Conservation (phyloP, 2,888 invertebrate species). For the Drosophila kokeensis region DNA sequence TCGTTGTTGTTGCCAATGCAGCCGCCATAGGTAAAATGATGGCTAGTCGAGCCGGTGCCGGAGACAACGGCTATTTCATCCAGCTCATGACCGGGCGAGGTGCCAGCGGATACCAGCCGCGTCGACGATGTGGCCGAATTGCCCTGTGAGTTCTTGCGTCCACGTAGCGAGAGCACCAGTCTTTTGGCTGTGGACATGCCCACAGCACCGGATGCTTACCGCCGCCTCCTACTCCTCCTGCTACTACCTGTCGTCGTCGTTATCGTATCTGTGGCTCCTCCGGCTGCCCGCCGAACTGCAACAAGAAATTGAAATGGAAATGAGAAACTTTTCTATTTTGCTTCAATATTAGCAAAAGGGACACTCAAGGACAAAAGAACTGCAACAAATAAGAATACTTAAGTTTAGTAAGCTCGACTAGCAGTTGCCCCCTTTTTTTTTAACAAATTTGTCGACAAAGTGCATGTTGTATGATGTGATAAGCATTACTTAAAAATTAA, state of each 20-base stretch:
- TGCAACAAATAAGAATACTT: slow-evolving; percentile 23
- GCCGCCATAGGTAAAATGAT: slow-evolving; percentile 84
- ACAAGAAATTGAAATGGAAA: slow-evolving; percentile 72
- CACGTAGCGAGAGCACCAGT: slow-evolving; percentile 87
- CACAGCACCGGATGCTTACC: slow-evolving; percentile 60
- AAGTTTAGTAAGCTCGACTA: neutral
- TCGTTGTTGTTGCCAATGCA: slow-evolving; percentile 75
- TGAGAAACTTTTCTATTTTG: slow-evolving; percentile 49
- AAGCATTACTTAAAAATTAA: neutral
- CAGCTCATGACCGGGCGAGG: slow-evolving; percentile 87
- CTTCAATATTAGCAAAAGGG: slow-evolving; percentile 57
- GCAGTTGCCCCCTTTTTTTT: neutral
- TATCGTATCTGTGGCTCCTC: slow-evolving; percentile 17
- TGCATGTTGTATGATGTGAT: neutral
- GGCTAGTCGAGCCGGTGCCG: slow-evolving; percentile 86
- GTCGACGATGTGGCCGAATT: slow-evolving; percentile 85
- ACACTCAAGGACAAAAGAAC: slow-evolving; percentile 12
- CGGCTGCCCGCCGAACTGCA: slow-evolving; percentile 66
- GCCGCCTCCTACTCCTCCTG: slow-evolving; percentile 7
- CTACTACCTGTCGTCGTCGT: slow-evolving; percentile 10
- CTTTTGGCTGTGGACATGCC: slow-evolving; percentile 88
- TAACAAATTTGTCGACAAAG: neutral
- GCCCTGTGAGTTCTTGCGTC: slow-evolving; percentile 87
- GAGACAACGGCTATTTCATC: slow-evolving; percentile 90
- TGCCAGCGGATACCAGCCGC: slow-evolving; percentile 86